Percentiles rank a stretch among this genome's conserved stretches.
Conservation (phyloP, 1,140 invertebrate species). For the Philaenus spumarius region DNA sequence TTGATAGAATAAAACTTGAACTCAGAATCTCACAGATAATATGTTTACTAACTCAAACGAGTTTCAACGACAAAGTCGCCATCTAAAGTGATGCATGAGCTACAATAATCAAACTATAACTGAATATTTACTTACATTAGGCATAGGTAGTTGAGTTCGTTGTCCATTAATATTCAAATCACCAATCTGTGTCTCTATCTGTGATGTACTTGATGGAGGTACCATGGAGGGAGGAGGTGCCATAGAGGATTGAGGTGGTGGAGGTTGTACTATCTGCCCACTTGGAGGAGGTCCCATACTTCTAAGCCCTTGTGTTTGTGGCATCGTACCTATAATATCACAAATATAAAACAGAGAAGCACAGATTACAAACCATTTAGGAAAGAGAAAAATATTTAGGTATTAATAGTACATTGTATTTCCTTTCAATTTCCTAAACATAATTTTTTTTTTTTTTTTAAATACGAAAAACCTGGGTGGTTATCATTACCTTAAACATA, state of each 20-base stretch:
- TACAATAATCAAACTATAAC: no score
- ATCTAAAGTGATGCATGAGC: no score
- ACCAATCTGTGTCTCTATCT: conserved; percentile 32
- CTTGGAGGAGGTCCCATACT: background rate
- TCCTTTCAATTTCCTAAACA: no score
- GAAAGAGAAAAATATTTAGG: background rate
- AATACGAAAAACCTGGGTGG: no score
- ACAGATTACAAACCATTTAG: no score
- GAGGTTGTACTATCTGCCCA: no score
- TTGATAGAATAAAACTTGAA: no score
- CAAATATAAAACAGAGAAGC: background rate
- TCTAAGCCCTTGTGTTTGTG: background rate
- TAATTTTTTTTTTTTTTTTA: no score
- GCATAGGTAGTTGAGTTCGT: background rate
- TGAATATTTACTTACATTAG: conserved; percentile 10
- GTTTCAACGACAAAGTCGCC: no score
- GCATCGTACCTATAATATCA: background rate
- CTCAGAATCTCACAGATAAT: no score
- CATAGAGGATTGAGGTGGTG: background rate
- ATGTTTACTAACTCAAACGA: no score
- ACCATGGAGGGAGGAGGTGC: conserved; percentile 2
- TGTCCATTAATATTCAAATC: conserved; percentile 27
- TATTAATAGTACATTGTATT: background rate
- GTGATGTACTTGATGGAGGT: conserved; percentile 19
- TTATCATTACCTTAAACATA: no score